These are phyloP conservation scores for Drosophila kanapiae DNA, from an alignment of 1,140 invertebrate species.

Conservation along the genomic window DNA sequence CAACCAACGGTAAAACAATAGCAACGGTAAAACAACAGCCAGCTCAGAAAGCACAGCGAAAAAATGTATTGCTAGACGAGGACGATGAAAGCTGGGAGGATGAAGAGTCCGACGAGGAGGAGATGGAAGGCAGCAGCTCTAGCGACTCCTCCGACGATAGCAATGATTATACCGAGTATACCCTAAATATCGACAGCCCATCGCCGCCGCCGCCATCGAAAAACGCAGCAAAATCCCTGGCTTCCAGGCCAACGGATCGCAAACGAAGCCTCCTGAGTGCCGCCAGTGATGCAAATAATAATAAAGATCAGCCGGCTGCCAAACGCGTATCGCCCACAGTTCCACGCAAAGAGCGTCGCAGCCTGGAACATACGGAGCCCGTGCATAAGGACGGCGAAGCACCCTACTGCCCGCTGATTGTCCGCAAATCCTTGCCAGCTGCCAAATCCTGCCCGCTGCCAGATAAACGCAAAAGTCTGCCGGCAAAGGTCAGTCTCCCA, in stretches of 20 bases:
- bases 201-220: background rate
- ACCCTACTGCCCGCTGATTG: conserved; percentile 14
- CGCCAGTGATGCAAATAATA: conserved; percentile 2
- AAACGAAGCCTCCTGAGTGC: background rate
- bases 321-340: background rate
- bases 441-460: conserved; percentile 37
- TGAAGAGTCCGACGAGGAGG: background rate
- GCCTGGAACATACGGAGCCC: background rate
- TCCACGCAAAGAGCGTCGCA: conserved; percentile 3
- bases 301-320: background rate
- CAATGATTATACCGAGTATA: conserved; percentile 2
- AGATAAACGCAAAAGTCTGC: background rate
- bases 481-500: background rate
- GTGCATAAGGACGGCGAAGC: background rate
- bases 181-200: background rate
- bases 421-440: conserved; percentile 21
- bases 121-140: too few species aligned
- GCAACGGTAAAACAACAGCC: background rate
- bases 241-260: conserved; percentile 10
- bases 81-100: background rate
- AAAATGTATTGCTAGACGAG: background rate
- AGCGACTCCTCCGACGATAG: too few species aligned
- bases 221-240: background rate
- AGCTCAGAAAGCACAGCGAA: background rate
- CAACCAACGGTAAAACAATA: background rate